Conservation (phyloP, 2,888 invertebrate species). For the Mylabris sibirica region DNA sequence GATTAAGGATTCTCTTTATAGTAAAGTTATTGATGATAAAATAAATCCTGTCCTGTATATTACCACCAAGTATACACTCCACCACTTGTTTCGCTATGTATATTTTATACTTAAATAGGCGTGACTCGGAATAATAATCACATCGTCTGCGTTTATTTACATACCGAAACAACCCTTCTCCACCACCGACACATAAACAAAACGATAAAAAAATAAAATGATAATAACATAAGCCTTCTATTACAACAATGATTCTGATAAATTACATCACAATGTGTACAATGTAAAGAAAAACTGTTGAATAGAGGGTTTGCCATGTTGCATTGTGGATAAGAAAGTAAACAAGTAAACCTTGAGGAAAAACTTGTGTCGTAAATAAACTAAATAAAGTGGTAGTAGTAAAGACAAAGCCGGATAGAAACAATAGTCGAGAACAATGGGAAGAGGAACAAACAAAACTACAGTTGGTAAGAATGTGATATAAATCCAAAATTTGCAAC, state of each 20-base stretch:
- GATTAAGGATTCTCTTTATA: slow-evolving; percentile 5
- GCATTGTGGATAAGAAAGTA: neutral
- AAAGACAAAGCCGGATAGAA: neutral
- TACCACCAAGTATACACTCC: neutral
- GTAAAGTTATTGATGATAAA: neutral
- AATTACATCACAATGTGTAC: neutral
- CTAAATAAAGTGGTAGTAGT: neutral
- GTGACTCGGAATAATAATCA: slow-evolving; percentile 48
- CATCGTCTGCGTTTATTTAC: slow-evolving; percentile 18
- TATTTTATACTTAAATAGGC: slow-evolving; percentile 38
- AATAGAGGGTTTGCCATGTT: neutral
- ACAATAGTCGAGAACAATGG: neutral
- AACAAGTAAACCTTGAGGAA: neutral
- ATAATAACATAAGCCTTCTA: neutral
- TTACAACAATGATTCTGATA: neutral
- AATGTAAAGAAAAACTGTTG: neutral
- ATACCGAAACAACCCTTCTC: neutral
- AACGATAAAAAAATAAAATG: neutral
- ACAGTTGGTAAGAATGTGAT: neutral
- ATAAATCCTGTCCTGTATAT: neutral
- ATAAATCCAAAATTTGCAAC: neutral
- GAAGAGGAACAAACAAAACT: slow-evolving; percentile 3
- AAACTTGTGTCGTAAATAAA: slow-evolving; percentile 6
- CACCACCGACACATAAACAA: no score
- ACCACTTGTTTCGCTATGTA: neutral